phyloP scores from a whole-genome alignment of 2,888 invertebrate genomes.

The Zaprionus bogoriensis region DNA sequence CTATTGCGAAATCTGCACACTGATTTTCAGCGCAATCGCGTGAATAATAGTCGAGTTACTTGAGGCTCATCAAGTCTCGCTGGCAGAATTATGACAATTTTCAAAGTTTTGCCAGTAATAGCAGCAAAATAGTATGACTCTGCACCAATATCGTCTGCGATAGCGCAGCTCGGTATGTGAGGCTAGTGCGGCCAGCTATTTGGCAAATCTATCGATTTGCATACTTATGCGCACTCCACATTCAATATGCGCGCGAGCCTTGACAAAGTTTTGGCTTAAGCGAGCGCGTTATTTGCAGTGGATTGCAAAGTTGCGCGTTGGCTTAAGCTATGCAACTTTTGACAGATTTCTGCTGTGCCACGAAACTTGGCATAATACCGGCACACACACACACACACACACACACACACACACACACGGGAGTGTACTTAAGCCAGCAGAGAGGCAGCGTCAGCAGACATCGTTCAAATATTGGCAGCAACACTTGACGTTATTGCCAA shows the following conservation, averaged over 20 bases:
- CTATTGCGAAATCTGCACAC: neutral
- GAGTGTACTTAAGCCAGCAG: constrained; percentile 5
- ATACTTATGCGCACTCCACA: neutral
- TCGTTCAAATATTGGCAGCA: constrained; percentile 69
- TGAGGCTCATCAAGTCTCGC: neutral
- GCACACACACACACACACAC: neutral
- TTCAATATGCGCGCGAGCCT: no score
- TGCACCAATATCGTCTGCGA: neutral
- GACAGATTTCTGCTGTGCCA: constrained; percentile 48
- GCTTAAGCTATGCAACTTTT: constrained; percentile 50
- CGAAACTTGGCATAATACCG: constrained; percentile 38
- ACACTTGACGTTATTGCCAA: constrained; percentile 77
- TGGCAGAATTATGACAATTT: neutral
- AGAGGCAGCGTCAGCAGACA: constrained; percentile 56
- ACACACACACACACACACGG: constrained; percentile 5
- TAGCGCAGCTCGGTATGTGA: neutral
- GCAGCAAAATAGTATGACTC: no score
- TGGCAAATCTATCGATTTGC: neutral
- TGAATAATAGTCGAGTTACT: neutral
- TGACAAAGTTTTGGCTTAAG: neutral
- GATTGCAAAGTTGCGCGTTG: constrained; percentile 20
- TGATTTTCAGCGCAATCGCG: neutral
- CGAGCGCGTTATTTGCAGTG: constrained; percentile 23
- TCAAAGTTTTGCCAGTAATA: neutral
- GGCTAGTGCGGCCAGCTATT: neutral